Evolutionary conservation across 2,113 vertebrate genomes (phyloP).

Genomic region (Drymodes brunneopygia): DNA sequence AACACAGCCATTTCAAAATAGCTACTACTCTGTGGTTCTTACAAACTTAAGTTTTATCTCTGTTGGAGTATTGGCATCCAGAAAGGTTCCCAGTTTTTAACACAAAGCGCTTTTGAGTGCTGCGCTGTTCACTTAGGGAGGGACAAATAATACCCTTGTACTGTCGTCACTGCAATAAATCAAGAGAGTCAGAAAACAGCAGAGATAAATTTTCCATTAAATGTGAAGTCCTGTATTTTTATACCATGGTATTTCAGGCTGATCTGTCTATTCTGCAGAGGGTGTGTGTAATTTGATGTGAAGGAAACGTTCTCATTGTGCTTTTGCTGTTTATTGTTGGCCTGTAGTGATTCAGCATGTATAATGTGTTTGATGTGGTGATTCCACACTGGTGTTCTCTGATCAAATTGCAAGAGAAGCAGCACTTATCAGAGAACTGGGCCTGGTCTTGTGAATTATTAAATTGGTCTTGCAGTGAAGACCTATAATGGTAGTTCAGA

Average conservation of each 20-base stretch:
- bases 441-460: not conserved
- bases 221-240: not conserved
- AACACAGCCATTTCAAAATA: not conserved
- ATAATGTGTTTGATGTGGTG: not conserved
- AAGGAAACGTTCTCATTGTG: not conserved
- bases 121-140: not conserved
- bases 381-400: not conserved
- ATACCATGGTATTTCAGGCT: not conserved
- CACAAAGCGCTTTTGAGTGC: not conserved
- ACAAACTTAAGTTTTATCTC: not conserved
- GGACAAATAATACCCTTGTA: not conserved
- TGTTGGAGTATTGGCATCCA: not conserved
- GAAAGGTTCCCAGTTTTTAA: not conserved
- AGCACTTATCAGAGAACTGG: not conserved
- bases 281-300: not conserved
- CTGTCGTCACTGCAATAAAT: not conserved
- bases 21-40: not conserved
- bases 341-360: not conserved
- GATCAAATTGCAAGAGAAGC: not conserved
- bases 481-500: not conserved
- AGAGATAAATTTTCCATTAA: not conserved
- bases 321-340: not conserved
- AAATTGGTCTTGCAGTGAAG: not conserved
- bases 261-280: not conserved
- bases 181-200: not conserved